Base-by-base conservation (phyloP, 2,113 vertebrate species). In the Syngnathus scovelli region DNA sequence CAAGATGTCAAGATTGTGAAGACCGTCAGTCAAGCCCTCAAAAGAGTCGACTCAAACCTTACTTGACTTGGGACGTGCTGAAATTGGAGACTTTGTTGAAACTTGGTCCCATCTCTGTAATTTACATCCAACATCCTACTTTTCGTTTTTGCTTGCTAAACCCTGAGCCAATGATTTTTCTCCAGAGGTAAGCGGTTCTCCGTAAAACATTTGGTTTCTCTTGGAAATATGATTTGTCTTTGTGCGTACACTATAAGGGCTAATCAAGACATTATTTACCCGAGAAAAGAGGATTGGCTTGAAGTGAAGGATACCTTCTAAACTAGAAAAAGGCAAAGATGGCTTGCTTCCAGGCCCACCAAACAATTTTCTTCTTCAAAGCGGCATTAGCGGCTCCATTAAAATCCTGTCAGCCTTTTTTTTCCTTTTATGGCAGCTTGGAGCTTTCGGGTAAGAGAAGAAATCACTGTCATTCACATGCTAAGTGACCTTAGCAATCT, bases 301-400 rank as follows among this genome's bases (percentile, higher is more conserved):
- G 61, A 61, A 13, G 59, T 61, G 59, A 41, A 41, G 21, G 39
- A 62, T 62, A 44, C 61, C 12, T 43, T 44, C 39, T 43, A 23
- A 62, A 62, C 61, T 43, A 15, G 49, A 54, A 66, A 46, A 27
- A 36, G 33, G 3, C 8, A 6, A 36, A 38, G 27, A 21, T 19
- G 27, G 46, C 48, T 63, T 27, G 61, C 43, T 54, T 73, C 75
- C 63, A 68, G 66, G 71, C 83, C 86, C 68, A 68, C 65, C 72
- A 80, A 58, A 82, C 82, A 81, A 78, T 89, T 79, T 80, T 75
- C 66, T 46, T 71, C 84, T 87, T 87, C 83, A 88, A 89, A 88
- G 85, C 80, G 64, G 81, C 80, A 89, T 91, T 89, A 90, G 83
- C 76, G 74, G 75, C 86, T 86, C 89, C 83, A 90, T 91, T 91